Base-by-base conservation (phyloP, 1,140 invertebrate species). In the Hormaphis cornu region DNA sequence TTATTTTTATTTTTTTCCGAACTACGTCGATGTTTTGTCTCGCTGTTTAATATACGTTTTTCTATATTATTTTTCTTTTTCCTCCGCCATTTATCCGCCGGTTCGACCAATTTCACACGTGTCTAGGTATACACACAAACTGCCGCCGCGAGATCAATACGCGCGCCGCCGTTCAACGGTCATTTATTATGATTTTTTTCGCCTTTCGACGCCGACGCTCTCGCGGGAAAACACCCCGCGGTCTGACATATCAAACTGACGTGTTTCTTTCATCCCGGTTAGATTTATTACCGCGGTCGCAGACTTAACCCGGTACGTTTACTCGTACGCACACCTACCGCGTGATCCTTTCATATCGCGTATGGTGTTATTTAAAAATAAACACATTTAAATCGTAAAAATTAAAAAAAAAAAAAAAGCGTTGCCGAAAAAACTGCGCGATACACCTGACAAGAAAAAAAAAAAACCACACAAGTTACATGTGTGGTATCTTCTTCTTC, bases 181-280 rank as follows among this genome's bases (percentile, higher is more conserved):
- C 44, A 63, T 63, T 63, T 63, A 63, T 63, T 63, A 63, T 33
- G 40, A 63, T 63, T 48, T 63, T 63, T 48, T 48, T 61, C n/a
- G n/a, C 24, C 26, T 5, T 63, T 33, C 42, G 18, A 44, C 30
- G 28, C 24, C 58, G 28, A 63, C 42, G 42, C 42, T 30, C 6
- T 46, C 28, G 3, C 18, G 26, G 44, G 35, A 63, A 48, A 46
- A 46, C 48, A 63, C n/a, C n/a, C n/a, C n/a, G n/a, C 59, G 33
- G 40, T 48, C 59, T 48, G 59, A 63, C 58, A 26, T 63, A 33
- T 33, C 26, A 48, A 30, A 33, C 44, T 48, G 59, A 63, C 42
- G 59, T 20, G 59, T 63, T 63, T 63, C 59, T 63, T 63, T 63
- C 26, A 63, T 44, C 42, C 12, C 42, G 18, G 59, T 48, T 63